Base-by-base conservation (phyloP, 2,113 vertebrate species). In the Leucopsar rothschildi region DNA sequence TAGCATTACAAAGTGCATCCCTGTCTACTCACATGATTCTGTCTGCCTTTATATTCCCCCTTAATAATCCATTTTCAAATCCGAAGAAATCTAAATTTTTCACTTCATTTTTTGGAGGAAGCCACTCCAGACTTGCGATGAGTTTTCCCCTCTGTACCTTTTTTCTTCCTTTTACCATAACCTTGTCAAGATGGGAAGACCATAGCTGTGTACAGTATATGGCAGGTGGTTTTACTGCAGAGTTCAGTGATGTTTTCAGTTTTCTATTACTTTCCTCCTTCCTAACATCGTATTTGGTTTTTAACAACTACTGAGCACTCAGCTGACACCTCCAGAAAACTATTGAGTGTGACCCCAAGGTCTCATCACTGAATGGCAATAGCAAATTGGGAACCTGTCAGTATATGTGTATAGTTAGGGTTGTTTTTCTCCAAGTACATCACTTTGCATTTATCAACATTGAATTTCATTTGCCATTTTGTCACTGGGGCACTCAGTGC, bases 391-490 rank as follows among this genome's bases (percentile, higher is more conserved):
- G 91, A 90, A 71, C 80, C 92, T 95, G 83, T 75, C 92, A 93
- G 85, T 61, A 45, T 71, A 49, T 93, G 24, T 96, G 42, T 86
- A 37, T 78, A 81, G 79, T 88, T 86, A 75, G 69, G 86, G 80
- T 49, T 95, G 64, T 60, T 93, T 92, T 81, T 64, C 40, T 73
- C 77, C 52, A 29, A 83, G 86, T 93, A 88, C 80, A 83, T 95
- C 72, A 64, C 88, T 94, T 90, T 88, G 86, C 88, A 94, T 96
- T 92, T 95, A 86, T 90, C 94, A 90, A 11, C 72, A 40, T 75
- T 52, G 94, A 88, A 94, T 95, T 96, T 78, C 69, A 82, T 86
- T 92, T 95, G 72, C 80, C 69, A 31, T 92, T 95, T 97, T 96
- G 76, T 86, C 83, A 81, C 69, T 92, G 11, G 9, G 76, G 25